phyloP scores from a whole-genome alignment of 1,140 invertebrate genomes.

The Zaprionus africanus region DNA sequence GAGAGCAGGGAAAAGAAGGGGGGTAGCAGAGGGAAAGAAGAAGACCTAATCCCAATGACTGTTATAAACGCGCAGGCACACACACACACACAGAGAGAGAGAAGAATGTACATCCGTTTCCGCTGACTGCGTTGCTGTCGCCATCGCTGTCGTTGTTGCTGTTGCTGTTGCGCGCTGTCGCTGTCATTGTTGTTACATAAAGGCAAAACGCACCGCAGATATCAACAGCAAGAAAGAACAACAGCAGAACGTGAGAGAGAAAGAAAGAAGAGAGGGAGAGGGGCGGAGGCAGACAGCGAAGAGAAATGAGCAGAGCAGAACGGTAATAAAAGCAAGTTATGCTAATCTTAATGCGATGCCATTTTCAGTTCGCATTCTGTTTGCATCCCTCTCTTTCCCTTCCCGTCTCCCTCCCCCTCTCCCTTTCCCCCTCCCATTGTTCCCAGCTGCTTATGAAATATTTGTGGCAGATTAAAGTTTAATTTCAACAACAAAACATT shows the following conservation, averaged over 20 bases:
- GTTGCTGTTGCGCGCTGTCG: slow-evolving; percentile 29
- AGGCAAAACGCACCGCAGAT: slow-evolving; percentile 38
- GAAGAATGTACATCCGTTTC: slow-evolving; percentile 65
- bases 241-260: slow-evolving; percentile 6
- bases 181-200: slow-evolving; percentile 48
- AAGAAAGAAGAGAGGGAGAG: neutral
- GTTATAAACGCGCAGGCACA: slow-evolving; percentile 20
- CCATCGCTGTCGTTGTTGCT: slow-evolving; percentile 24
- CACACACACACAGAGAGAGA: slow-evolving; percentile 16
- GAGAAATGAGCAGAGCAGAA: slow-evolving; percentile 15
- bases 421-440: no score
- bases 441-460: slow-evolving; percentile 62
- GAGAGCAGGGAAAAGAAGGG: slow-evolving; percentile 1
- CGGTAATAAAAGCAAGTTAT: slow-evolving; percentile 65
- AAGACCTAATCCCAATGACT: slow-evolving; percentile 5
- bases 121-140: slow-evolving; percentile 43
- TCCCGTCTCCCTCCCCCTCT: neutral
- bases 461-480: slow-evolving; percentile 72
- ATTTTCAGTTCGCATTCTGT: slow-evolving; percentile 47
- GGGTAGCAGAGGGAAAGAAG: neutral
- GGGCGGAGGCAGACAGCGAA: neutral
- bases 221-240: slow-evolving; percentile 12
- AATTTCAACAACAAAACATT: slow-evolving; percentile 46
- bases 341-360: slow-evolving; percentile 66
- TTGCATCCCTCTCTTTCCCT: neutral